Base-by-base conservation (phyloP, 2,113 vertebrate species). In the Puffinus mauretanicus region DNA sequence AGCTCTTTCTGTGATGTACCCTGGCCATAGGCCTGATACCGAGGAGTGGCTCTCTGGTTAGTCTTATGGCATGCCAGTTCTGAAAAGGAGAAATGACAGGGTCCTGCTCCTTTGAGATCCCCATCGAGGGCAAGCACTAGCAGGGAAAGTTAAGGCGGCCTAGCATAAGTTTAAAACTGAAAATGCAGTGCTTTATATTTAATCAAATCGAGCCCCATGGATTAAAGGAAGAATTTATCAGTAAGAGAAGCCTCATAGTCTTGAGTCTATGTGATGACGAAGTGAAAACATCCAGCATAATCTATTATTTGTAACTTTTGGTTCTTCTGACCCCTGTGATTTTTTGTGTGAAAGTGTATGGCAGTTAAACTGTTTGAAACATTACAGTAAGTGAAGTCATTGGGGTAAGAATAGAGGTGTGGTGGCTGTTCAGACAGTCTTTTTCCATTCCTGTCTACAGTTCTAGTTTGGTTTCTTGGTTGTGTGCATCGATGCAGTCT, bases 401-500 rank as follows among this genome's bases (percentile, higher is more conserved):
- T 82, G 84, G 46, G 32, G 44, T 70, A 85, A 85, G 58, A 96
- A 85, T 61, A 89, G 69, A 96, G 66, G 30, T 91, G 62, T 69
- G 46, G 49, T 60, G 64, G 84, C 52, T 64, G 38, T 54, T 88
- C 52, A 88, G 66, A 42, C 46, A 64, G 66, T 71, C 40, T 79
- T 95, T 95, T 94, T 92, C 75, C 75, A 47, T 78, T 92, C 65
- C 66, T 77, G 71, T 81, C 86, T 90, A 44, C 83, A 83, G 29
- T 65, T 92, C 58, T 77, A 58, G 64, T 83, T 90, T 88, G 36
- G 32, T 83, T 92, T 51, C 54, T 97, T 69, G 54, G 52, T 22
- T 77, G 49, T 80, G 80, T 93, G 30, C 40, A 88, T 80, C 2
- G 1, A 62, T 26, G 27, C 15, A 70, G 75, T 86, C 82, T 90